These are phyloP conservation scores for Metridium senile DNA, from an alignment of 92 coral and sea anemone genomes.

Conservation along the genomic window DNA sequence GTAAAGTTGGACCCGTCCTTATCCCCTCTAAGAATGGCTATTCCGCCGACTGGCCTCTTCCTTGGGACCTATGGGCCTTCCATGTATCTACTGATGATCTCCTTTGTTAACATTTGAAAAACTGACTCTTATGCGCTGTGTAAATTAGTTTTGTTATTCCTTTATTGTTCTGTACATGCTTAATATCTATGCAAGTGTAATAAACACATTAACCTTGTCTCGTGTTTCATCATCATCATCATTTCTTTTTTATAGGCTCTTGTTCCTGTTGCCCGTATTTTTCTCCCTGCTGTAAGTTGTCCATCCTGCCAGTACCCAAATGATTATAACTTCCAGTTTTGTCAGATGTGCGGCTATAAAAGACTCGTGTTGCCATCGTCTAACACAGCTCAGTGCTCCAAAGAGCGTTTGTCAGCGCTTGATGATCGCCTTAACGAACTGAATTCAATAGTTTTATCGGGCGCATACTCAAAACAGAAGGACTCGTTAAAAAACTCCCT, in stretches of 20 bases:
- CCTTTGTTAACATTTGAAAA: neutral
- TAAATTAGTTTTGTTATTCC: too few species aligned
- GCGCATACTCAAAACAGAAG: conserved; percentile 47
- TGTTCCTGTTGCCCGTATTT: conserved; percentile 26
- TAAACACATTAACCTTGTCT: too few species aligned
- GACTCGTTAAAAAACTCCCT: conserved; percentile 15
- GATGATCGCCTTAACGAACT: conserved; percentile 25
- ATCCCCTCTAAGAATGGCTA: conserved; percentile 30
- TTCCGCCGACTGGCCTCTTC: conserved; percentile 45
- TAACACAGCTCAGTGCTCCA: neutral
- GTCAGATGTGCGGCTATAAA: conserved; percentile 53
- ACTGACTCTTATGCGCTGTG: too few species aligned
- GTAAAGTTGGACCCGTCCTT: conserved; percentile 13
- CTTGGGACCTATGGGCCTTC: conserved; percentile 60
- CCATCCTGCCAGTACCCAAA: conserved; percentile 53
- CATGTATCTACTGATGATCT: neutral
- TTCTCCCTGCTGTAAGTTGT: conserved; percentile 40
- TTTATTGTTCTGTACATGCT: too few species aligned
- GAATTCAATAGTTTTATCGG: neutral
- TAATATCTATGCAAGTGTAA: too few species aligned
- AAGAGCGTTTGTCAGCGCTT: conserved; percentile 29
- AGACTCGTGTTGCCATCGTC: conserved; percentile 13
- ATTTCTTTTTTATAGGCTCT: neutral
- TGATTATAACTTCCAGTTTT: conserved; percentile 47
- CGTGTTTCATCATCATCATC: neutral